A percentile compares a stretch with the other conserved stretches of the same genome.
phyloP scores from a whole-genome alignment of 2,888 invertebrate genomes.

The Eucera pruinosa region DNA sequence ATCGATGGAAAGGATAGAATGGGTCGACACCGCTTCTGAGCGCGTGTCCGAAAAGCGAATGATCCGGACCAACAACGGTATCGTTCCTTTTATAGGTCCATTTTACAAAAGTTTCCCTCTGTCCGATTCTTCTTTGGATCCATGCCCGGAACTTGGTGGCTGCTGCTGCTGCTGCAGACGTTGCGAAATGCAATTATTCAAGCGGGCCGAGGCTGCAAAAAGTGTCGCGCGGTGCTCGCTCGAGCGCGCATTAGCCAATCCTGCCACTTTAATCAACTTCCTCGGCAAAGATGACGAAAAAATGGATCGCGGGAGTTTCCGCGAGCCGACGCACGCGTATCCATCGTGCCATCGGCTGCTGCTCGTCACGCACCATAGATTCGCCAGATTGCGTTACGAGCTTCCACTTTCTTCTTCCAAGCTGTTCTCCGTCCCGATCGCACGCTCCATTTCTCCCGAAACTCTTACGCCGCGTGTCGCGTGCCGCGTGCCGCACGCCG shows the following conservation, averaged over 20 bases:
- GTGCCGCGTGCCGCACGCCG: too few species aligned
- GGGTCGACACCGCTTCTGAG: constrained; percentile 44
- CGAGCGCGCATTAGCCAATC: constrained; percentile 71
- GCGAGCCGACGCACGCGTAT: constrained; percentile 61
- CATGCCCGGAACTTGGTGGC: constrained; percentile 61
- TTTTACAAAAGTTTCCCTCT: constrained; percentile 67
- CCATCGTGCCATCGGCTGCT: constrained; percentile 50
- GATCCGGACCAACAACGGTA: neutral
- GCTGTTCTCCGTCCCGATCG: constrained; percentile 18
- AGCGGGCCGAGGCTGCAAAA: constrained; percentile 70
- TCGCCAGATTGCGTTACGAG: constrained; percentile 40
- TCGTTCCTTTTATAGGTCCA: constrained; percentile 70
- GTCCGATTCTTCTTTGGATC: constrained; percentile 69
- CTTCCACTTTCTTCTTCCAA: constrained; percentile 48
- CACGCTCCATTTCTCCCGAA: constrained; percentile 54
- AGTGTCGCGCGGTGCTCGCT: constrained; percentile 66
- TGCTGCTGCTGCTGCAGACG: constrained; percentile 60
- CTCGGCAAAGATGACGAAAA: constrained; percentile 60
- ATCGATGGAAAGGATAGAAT: constrained; percentile 23
- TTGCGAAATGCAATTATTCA: constrained; percentile 81
- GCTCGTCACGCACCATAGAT: constrained; percentile 57
- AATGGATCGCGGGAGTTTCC: constrained; percentile 47
- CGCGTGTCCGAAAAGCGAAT: constrained; percentile 60
- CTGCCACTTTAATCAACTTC: constrained; percentile 56
- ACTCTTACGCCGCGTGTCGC: too few species aligned